Evolutionary conservation across 2,888 invertebrate genomes (phyloP).

Genomic region (Polyploca ridens): DNA sequence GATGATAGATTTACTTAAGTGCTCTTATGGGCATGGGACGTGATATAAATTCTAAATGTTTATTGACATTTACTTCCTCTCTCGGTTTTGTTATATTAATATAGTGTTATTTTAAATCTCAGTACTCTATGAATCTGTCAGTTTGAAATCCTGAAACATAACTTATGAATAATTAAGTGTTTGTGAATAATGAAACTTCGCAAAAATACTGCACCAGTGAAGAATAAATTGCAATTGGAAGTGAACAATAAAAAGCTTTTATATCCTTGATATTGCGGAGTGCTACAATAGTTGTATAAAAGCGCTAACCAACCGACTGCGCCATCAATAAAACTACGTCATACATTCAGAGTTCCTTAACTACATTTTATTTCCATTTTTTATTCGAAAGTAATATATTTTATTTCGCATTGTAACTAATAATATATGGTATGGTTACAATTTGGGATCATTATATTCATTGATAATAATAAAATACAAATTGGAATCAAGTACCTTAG

Average conservation of each 20-base stretch:
- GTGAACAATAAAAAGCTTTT: conserved; percentile 4
- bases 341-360: conserved; percentile 19
- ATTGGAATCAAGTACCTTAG: too few species aligned
- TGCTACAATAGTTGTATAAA: conserved; percentile 27
- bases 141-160: background rate
- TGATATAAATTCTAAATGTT: background rate
- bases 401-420: background rate
- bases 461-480: too few species aligned
- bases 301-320: conserved; percentile 23
- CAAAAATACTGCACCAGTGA: background rate
- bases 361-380: background rate
- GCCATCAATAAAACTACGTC: conserved; percentile 33
- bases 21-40: background rate
- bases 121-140: background rate
- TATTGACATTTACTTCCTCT: too few species aligned
- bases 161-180: background rate
- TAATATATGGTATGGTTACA: too few species aligned
- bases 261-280: conserved; percentile 13
- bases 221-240: conserved; percentile 2
- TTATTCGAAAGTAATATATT: background rate
- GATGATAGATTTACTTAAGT: conserved; percentile 14
- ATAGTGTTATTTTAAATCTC: background rate
- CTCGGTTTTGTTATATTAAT: too few species aligned
- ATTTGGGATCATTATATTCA: too few species aligned
- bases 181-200: conserved; percentile 2